A percentile compares a stretch with the other conserved stretches of the same genome.
These are phyloP conservation scores for Thalassaphorura encarpata DNA, from an alignment of 1,140 invertebrate species.

Conservation along the genomic window DNA sequence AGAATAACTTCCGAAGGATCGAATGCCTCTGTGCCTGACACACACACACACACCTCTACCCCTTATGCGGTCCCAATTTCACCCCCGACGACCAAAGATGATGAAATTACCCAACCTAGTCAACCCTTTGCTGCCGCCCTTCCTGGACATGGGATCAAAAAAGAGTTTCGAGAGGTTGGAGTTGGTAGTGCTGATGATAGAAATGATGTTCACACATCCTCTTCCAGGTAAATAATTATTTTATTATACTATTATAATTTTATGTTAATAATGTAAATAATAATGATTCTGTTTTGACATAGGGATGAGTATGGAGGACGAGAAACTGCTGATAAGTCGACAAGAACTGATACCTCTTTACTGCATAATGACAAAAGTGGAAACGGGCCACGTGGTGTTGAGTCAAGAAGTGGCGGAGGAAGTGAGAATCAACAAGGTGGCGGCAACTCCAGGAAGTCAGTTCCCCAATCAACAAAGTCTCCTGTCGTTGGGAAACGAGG, in stretches of 20 bases:
- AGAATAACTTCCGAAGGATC: slow-evolving; percentile 15
- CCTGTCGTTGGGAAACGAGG: slow-evolving; percentile 19
- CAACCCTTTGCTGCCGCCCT: slow-evolving; percentile 7
- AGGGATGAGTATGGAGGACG: slow-evolving; percentile 8
- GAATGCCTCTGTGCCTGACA: slow-evolving; percentile 19
- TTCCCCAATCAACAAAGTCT: slow-evolving; percentile 17
- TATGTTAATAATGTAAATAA: neutral
- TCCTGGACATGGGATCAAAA: slow-evolving; percentile 15
- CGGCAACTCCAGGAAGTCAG: slow-evolving; percentile 12
- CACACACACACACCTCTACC: too few species aligned
- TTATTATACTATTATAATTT: neutral
- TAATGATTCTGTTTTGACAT: neutral
- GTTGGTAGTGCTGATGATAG: slow-evolving; percentile 29
- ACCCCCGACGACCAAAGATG: slow-evolving; percentile 6
- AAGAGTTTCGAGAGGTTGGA: slow-evolving; percentile 33
- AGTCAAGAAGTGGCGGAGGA: slow-evolving; percentile 2
- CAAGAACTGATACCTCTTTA: slow-evolving; percentile 40
- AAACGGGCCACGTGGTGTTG: neutral
- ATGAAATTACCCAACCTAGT: slow-evolving; percentile 22
- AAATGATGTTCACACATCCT: slow-evolving; percentile 24
- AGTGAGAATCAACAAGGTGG: neutral
- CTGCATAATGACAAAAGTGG: slow-evolving; percentile 21
- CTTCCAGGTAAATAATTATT: slow-evolving; percentile 20
- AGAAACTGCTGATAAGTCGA: slow-evolving; percentile 44
- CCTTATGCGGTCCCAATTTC: too few species aligned